These are phyloP conservation scores for Bruchidius siliquastri DNA, from an alignment of 2,888 invertebrate genomes.

Conservation along the genomic window DNA sequence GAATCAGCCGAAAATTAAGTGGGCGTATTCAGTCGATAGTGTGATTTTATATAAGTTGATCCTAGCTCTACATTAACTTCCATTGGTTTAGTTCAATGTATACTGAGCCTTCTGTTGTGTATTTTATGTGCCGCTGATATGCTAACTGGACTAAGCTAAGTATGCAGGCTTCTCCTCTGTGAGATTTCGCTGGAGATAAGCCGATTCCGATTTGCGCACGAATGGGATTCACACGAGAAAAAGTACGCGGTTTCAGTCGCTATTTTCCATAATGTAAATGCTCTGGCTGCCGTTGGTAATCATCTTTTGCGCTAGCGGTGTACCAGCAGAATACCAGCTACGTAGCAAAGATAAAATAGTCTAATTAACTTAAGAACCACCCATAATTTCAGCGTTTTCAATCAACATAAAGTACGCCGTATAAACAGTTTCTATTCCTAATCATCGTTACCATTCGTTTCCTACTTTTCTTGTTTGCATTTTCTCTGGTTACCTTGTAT, in stretches of 20 bases:
- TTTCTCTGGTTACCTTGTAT: not conserved
- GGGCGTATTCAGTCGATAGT: too few relatives aligned
- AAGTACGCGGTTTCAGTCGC: not conserved
- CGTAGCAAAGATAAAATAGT: not conserved
- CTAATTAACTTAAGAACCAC: not conserved
- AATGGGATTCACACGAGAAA: not conserved
- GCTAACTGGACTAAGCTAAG: not conserved
- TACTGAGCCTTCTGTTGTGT: too few relatives aligned
- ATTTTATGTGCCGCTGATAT: not conserved
- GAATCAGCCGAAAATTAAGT: too few relatives aligned
- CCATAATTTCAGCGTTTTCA: not conserved
- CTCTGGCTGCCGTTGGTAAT: not conserved
- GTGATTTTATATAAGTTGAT: too few relatives aligned
- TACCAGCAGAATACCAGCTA: not conserved
- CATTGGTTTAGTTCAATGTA: too few relatives aligned
- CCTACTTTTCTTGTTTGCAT: not conserved
- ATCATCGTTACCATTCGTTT: not conserved
- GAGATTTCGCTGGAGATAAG: not conserved
- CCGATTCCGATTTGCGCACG: not conserved
- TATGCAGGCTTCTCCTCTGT: not conserved
- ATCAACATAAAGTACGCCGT: not conserved
- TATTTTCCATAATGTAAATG: not conserved
- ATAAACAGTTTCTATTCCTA: not conserved
- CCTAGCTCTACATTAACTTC: too few relatives aligned
- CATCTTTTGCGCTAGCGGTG: not conserved